phyloP scores from a whole-genome alignment of 2,797 vertebrate species.

The Paratrypauchen microcephalus region DNA sequence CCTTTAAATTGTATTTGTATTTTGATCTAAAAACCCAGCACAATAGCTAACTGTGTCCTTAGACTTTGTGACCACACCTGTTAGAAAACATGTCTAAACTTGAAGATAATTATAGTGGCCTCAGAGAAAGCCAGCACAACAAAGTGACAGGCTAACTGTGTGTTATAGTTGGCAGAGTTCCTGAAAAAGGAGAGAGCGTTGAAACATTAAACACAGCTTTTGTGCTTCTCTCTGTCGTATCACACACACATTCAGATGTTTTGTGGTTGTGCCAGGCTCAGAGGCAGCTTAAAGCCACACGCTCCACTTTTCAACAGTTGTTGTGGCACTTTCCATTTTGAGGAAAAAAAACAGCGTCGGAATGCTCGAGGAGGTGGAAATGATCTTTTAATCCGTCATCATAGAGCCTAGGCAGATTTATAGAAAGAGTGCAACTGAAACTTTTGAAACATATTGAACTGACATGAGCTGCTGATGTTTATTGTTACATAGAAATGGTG shows the following conservation, averaged over 20 bases:
- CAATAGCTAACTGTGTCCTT: neutral
- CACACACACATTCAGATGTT: conserved; percentile 18
- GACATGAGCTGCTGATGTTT: conserved; percentile 1
- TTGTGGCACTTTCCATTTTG: conserved; percentile 6
- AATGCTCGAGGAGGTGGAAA: conserved; percentile 2
- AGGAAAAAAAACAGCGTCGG: conserved; percentile 3
- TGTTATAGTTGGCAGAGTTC: neutral
- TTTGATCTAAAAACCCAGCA: neutral
- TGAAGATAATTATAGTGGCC: neutral
- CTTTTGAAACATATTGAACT: neutral
- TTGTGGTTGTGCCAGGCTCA: conserved; percentile 31
- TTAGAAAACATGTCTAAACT: conserved; percentile 2
- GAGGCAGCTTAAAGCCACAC: conserved; percentile 29
- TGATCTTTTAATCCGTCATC: conserved; percentile 11
- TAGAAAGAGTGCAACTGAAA: neutral
- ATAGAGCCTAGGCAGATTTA: neutral
- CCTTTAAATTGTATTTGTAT: no score
- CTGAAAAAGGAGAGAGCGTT: conserved; percentile 13
- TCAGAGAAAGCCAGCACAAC: neutral
- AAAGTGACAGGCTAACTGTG: conserved; percentile 7
- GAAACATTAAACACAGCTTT: conserved; percentile 3
- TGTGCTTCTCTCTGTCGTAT: conserved; percentile 25
- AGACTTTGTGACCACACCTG: neutral
- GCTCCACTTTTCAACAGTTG: conserved; percentile 14
- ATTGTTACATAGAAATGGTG: neutral